These are phyloP conservation scores for Sepiola atlantica DNA, from an alignment of 2,888 invertebrate species.

Conservation along the genomic window DNA sequence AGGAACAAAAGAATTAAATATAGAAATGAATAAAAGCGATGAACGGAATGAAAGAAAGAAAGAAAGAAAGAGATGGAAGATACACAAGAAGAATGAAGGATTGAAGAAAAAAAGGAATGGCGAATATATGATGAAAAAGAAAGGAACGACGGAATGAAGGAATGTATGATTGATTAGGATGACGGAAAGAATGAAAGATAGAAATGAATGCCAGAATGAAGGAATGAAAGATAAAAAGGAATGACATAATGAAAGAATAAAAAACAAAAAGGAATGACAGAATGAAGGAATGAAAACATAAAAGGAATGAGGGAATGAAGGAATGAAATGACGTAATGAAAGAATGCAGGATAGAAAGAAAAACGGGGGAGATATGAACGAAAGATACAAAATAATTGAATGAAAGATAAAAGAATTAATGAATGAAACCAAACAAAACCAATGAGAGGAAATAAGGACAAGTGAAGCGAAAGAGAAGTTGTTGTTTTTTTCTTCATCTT, in stretches of 20 bases:
- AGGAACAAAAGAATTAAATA: constrained; percentile 69
- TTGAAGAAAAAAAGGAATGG: neutral
- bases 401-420: neutral
- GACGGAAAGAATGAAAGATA: too few relatives aligned
- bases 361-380: neutral
- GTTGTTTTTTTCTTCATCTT: neutral
- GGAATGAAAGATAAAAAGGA: neutral
- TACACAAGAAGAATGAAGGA: too few relatives aligned
- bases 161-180: neutral
- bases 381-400: constrained; percentile 11
- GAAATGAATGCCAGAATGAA: neutral
- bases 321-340: constrained; percentile 73
- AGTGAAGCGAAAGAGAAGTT: neutral
- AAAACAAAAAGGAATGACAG: constrained; percentile 45
- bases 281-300: neutral
- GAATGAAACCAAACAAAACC: neutral
- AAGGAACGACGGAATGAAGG: neutral
- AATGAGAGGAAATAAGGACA: constrained; percentile 53
- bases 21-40: neutral
- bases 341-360: neutral
- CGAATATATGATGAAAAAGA: neutral
- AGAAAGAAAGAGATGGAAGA: constrained; percentile 12
- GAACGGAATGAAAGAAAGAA: constrained; percentile 38
- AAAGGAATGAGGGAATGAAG: constrained; percentile 52
- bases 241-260: constrained; percentile 51